These are phyloP conservation scores for Electrona antarctica DNA, from an alignment of 2,113 vertebrate genomes.

Conservation along the genomic window DNA sequence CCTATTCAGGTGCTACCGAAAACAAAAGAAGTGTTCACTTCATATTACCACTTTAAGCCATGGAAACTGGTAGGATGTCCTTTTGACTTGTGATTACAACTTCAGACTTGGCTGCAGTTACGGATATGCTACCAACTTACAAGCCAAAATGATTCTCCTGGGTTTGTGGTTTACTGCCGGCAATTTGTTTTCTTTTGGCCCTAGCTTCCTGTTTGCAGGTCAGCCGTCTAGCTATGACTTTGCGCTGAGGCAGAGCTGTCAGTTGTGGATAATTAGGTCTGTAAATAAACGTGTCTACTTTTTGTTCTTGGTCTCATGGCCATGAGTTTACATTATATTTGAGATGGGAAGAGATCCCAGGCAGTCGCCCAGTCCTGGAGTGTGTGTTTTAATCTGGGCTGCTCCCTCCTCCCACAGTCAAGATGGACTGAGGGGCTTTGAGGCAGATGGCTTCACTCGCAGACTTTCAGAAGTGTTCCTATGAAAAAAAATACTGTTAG, in stretches of 20 bases:
- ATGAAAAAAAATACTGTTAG: constrained; percentile 18
- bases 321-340: constrained; percentile 37
- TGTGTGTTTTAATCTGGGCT: constrained; percentile 36
- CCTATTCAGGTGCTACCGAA: no score
- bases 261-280: constrained; percentile 57
- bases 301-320: constrained; percentile 20
- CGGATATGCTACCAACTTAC: constrained; percentile 22
- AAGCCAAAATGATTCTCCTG: constrained; percentile 35
- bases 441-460: constrained; percentile 14
- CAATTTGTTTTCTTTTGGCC: constrained; percentile 58
- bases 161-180: constrained; percentile 50
- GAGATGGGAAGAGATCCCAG: constrained; percentile 32
- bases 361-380: constrained; percentile 19
- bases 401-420: constrained; percentile 12
- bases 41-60: no score
- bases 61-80: no score
- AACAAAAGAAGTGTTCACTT: no score
- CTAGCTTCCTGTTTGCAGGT: constrained; percentile 64
- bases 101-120: constrained; percentile 11
- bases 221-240: constrained; percentile 54
- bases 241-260: constrained; percentile 38
- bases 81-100: no score
- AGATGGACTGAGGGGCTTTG: not conserved
- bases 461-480: not conserved
- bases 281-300: constrained; percentile 54